A percentile compares a stretch with the other conserved stretches of the same genome.
Conservation (phyloP, 2,888 invertebrate species). For the Teinopalpus imperialis region DNA sequence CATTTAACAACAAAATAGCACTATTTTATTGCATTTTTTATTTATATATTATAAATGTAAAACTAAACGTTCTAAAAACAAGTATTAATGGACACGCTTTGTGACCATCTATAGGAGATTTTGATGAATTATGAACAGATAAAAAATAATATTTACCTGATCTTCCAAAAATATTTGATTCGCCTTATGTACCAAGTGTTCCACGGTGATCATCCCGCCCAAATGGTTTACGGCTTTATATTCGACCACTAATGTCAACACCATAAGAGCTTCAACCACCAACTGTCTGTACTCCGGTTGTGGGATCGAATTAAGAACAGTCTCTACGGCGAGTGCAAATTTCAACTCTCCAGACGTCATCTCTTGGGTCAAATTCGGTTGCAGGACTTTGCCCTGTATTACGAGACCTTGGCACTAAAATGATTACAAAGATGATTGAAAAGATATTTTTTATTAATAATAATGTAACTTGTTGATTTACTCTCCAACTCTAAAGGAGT, state of each 20-base stretch:
- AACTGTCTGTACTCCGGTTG: conserved; percentile 99
- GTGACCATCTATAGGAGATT: too few species aligned
- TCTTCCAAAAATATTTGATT: conserved; percentile 97
- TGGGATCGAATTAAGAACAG: conserved; percentile 97
- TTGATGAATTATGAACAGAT: too few species aligned
- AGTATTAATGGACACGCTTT: too few species aligned
- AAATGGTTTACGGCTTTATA: conserved; percentile 89
- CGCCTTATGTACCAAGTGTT: conserved; percentile 95
- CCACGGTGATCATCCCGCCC: conserved; percentile 92
- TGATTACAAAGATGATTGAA: conserved; percentile 5
- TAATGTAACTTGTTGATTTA: too few species aligned
- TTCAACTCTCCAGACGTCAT: conserved; percentile 99
- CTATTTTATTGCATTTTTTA: too few species aligned
- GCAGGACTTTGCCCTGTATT: conserved; percentile 94
- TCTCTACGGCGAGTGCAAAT: conserved; percentile 98
- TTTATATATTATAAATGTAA: too few species aligned
- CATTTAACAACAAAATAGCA: too few species aligned
- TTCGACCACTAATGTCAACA: conserved; percentile 94
- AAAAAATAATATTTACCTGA: conserved; percentile 90
- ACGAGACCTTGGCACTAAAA: conserved; percentile 93
- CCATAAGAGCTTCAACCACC: conserved; percentile 98
- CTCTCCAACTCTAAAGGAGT: too few species aligned
- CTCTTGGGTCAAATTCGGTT: conserved; percentile 97
- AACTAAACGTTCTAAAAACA: too few species aligned
- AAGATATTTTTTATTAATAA: too few species aligned